phyloP scores from a whole-genome alignment of 2,113 vertebrate genomes.

The Lophius piscatorius region DNA sequence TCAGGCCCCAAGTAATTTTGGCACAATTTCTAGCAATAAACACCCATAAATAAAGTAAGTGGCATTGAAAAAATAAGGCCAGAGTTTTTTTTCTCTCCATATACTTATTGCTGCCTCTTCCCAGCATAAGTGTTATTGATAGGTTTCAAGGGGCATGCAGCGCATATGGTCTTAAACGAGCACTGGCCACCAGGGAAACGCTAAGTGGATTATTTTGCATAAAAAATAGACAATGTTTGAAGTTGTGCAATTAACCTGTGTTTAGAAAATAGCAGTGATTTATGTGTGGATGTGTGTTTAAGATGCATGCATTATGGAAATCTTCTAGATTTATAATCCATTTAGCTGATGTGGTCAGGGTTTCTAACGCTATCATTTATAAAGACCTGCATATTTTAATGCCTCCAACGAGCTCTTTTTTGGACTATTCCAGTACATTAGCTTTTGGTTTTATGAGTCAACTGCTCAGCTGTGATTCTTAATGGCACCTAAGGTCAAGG shows the following conservation, averaged over 20 bases:
- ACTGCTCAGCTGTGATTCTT: constrained; percentile 73
- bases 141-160: constrained; percentile 83
- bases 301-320: constrained; percentile 98
- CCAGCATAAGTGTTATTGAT: constrained; percentile 91
- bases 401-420: constrained; percentile 86
- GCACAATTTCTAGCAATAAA: constrained; percentile 99
- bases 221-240: constrained; percentile 94
- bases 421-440: constrained; percentile 86
- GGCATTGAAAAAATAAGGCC: constrained; percentile 86
- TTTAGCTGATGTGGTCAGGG: constrained; percentile 98
- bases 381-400: constrained; percentile 93
- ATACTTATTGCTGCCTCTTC: constrained; percentile 86
- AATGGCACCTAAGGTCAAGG: constrained; percentile 84
- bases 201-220: constrained; percentile 99
- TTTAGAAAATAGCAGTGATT: constrained; percentile 99
- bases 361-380: constrained; percentile 98
- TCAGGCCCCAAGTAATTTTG: constrained; percentile 96
- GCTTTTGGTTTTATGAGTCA: constrained; percentile 89
- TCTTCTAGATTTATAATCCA: constrained; percentile 99
- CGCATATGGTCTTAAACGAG: constrained; percentile 80
- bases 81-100: constrained; percentile 82
- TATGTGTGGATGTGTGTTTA: constrained; percentile 91
- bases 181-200: constrained; percentile 83
- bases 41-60: constrained; percentile 91
- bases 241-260: constrained; percentile 97